Evolutionary conservation across 2,113 vertebrate genomes (phyloP), one percentile per base, ranked within the genome.

Genomic region (Siniperca chuatsi): DNA sequence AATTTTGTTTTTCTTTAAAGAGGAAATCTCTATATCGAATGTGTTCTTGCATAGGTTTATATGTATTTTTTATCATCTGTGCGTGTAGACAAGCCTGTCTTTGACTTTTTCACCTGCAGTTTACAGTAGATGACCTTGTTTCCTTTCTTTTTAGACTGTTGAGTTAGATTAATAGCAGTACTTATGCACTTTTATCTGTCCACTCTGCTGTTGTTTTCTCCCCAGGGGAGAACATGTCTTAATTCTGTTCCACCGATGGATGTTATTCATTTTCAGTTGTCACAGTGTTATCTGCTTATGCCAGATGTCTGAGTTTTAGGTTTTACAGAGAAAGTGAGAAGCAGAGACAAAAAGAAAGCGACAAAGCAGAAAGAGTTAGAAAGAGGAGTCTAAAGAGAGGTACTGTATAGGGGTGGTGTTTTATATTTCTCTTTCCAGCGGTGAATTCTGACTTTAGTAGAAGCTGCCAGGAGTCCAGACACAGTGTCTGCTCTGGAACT

Each of bases 371-470:
- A 46, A 25, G 65, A 40, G 79, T 81, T 25, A 42, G 55, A 62
- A 11, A 20, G 21, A 76, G 33, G 18, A 37, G 46, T 64, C 18
- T 66, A 37, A 40, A 77, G 16, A 16, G 52, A 64, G 37, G n/a
- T 6, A 4, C 50, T 58, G 82, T 29, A 2, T 52, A 11, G 74
- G 7, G 73, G n/a, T 6, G 2, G 73, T 6, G 50, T 55, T 81
- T 80, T 69, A 21, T 55, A 37, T 54, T 81, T 60, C 62, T 85
- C 58, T 10, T 25, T 23, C 54, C 64, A 57, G 83, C 37, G 2
- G 66, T 79, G 78, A 87, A 79, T 65, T 89, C 48, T 35, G 88
- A 79, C 66, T 75, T 61, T 2, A 57, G 69, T 15, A 23, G 68
- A 64, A 52, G 42, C 62, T 61, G 52, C 65, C 60, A 62, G 50